phyloP scores from a whole-genome alignment of 2,113 vertebrate species.

The Brienomyrus longianalis region DNA sequence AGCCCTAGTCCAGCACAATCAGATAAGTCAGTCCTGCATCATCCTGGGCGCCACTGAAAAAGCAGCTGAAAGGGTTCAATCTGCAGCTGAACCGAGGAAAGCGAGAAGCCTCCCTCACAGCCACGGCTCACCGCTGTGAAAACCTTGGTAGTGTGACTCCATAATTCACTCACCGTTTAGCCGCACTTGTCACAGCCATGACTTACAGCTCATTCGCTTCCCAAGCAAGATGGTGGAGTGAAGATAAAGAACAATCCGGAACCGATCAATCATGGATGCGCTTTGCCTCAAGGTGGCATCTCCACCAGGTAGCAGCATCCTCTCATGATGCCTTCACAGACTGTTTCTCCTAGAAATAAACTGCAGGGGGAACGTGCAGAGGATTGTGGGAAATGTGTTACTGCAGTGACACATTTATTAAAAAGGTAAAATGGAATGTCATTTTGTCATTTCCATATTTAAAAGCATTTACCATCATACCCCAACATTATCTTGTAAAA shows the following conservation, averaged over 20 bases:
- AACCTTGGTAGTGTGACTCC: background rate
- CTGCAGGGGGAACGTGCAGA: background rate
- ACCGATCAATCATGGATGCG: background rate
- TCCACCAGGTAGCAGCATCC: background rate
- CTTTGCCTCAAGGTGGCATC: background rate
- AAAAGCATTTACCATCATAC: background rate
- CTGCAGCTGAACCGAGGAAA: background rate
- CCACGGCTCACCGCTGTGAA: background rate
- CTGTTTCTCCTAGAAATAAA: background rate
- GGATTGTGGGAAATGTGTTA: background rate
- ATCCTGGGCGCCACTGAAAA: background rate
- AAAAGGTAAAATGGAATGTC: background rate
- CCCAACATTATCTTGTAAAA: background rate
- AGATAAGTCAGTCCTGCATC: background rate
- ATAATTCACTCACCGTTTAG: background rate
- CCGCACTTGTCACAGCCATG: background rate
- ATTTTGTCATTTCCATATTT: background rate
- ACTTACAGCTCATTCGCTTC: background rate
- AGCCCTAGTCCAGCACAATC: background rate
- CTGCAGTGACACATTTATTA: background rate
- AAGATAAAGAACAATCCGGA: background rate
- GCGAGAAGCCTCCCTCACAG: background rate
- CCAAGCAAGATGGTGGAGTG: background rate
- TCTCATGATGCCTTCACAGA: background rate
- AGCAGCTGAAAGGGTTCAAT: background rate